Conservation (phyloP, 2,113 vertebrate species). For the Sclerurus mexicanus region DNA sequence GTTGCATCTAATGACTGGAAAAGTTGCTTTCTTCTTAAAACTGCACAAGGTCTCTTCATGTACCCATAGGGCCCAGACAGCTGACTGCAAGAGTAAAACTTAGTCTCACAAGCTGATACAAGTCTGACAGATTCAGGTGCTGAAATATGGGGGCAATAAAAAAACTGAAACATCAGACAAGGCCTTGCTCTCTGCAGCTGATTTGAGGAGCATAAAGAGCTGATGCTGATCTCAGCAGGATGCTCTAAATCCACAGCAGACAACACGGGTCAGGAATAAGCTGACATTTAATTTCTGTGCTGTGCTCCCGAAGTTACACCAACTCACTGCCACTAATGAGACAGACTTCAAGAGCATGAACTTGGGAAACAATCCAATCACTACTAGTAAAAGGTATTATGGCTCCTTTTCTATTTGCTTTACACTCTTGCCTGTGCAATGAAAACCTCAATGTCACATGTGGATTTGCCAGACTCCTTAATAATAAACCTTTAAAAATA, state of each 20-base stretch:
- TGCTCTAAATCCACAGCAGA: neutral
- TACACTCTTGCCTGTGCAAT: neutral
- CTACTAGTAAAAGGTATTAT: neutral
- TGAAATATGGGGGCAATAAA: neutral
- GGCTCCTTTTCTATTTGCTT: neutral
- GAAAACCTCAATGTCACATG: neutral
- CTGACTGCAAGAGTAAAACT: neutral
- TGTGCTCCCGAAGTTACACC: fast-evolving
- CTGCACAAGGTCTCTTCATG: neutral
- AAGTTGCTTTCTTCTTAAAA: neutral
- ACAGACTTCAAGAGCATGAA: neutral
- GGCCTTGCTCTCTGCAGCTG: neutral
- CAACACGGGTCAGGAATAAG: neutral
- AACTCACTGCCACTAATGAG: neutral
- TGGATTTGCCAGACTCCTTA: neutral
- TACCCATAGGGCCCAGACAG: neutral
- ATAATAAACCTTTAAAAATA: neutral
- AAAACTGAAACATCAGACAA: neutral
- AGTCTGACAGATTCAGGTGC: neutral
- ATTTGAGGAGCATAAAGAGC: neutral
- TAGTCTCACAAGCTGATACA: neutral
- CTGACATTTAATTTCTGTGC: neutral
- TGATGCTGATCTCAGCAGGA: neutral
- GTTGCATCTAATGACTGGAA: neutral
- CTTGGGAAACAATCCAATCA: neutral